Evolutionary conservation across 2,797 vertebrate genomes (phyloP), one percentile per base, ranked within the genome.

Genomic region (Halcyon badia): DNA sequence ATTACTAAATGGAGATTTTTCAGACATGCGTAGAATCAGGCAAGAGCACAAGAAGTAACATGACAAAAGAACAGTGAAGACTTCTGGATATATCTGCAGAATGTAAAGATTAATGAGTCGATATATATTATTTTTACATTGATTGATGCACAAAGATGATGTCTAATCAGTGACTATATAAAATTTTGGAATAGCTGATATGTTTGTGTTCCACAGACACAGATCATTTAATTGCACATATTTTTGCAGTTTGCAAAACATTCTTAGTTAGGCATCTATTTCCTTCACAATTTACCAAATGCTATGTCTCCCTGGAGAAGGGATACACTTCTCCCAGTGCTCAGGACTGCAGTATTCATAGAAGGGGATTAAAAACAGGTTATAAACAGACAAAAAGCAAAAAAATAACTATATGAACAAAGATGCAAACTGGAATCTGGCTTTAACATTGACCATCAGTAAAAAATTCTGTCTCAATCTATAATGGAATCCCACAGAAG

Each of bases 211-310:
- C 14, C 68, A 71, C 57, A 85, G 86, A 96, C 78, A 89, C 41
- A 95, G 89, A 94, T 95, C 94, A 97, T 97, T 97, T 96, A 95
- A 88, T 95, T 95, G 94, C 72, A 96, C 75, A 51, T 94, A 94
- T 89, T 97, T 97, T 97, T 96, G 79, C 88, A 97, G 96, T 92
- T 97, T 97, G 94, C 90, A 97, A 95, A 97, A 77, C 83, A 89
- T 96, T 96, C 88, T 94, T 96, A 93, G 92, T 93, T 90, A 96
- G 91, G 95, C 62, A 97, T 96, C 89, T 95, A 94, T 91, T 97
- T 97, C 97, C 91, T 97, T 93, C 98, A 97, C 95, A 93, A 98
- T 97, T 96, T 97, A 97, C 85, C 88, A 92, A 93, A 92, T 77
- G 80, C 96, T 95, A 95, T 90, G 85, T 94, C 95, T 94, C 86